Evolutionary conservation across 2,888 invertebrate genomes (phyloP).

Genomic region (Ceratothoa steindachneri): DNA sequence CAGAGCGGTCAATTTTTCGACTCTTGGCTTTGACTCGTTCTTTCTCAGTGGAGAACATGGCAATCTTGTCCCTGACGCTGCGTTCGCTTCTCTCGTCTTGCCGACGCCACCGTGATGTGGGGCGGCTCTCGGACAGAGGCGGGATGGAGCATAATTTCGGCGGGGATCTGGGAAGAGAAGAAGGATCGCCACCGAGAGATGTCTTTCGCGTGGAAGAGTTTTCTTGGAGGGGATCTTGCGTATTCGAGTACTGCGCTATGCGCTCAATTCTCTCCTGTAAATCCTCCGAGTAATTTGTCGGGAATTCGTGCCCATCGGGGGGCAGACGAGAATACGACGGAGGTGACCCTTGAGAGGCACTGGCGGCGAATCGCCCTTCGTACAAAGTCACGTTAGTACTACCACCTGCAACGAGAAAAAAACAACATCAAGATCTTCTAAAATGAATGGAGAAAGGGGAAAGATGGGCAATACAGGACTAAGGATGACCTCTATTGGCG

Average conservation of each 20-base stretch:
- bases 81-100: conserved; percentile 73
- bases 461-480: too few species aligned
- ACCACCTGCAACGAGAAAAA: conserved; percentile 48
- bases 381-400: conserved; percentile 47
- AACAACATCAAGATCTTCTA: too few species aligned
- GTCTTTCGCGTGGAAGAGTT: conserved; percentile 17
- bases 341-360: conserved; percentile 49
- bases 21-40: conserved; percentile 3
- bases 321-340: conserved; percentile 65
- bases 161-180: conserved; percentile 47
- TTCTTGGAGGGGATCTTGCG: conserved; percentile 16
- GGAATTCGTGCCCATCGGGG: conserved; percentile 78
- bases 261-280: conserved; percentile 28
- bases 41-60: conserved; percentile 68
- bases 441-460: too few species aligned
- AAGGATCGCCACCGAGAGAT: conserved; percentile 29
- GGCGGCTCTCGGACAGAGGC: conserved; percentile 38
- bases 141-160: conserved; percentile 41
- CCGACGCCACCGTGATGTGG: conserved; percentile 34
- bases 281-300: conserved; percentile 64
- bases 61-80: conserved; percentile 79
- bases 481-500: too few species aligned
- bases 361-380: conserved; percentile 32
- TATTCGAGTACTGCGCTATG: conserved; percentile 53
- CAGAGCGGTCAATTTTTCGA: conserved; percentile 25